A percentile compares a stretch with the other conserved stretches of the same genome.
Conservation (phyloP, 1,140 invertebrate species). For the Orchesella cincta region DNA sequence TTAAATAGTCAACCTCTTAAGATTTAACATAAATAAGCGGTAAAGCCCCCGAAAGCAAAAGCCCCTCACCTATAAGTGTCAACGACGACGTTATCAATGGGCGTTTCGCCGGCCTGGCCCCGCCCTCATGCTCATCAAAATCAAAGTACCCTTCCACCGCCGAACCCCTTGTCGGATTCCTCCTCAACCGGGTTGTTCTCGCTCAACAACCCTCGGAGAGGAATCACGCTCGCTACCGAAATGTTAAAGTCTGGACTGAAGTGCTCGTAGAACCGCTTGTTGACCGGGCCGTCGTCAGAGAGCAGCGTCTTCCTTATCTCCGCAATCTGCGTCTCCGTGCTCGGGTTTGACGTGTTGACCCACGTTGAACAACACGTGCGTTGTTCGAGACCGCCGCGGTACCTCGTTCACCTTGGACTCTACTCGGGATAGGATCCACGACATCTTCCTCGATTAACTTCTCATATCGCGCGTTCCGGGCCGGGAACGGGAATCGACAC, state of each 20-base stretch:
- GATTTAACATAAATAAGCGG: not conserved
- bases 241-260: conserved; percentile 79
- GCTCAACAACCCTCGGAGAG: conserved; percentile 50
- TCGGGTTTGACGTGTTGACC: conserved; percentile 73
- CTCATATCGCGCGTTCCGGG: conserved; percentile 31
- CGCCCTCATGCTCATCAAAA: not conserved
- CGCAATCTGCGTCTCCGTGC: conserved; percentile 74
- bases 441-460: conserved; percentile 58
- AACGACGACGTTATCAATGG: not conserved
- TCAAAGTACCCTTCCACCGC: conserved; percentile 16
- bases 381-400: conserved; percentile 51
- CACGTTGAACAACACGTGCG: conserved; percentile 68
- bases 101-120: not conserved
- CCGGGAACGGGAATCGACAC: conserved; percentile 33
- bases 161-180: not conserved
- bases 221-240: conserved; percentile 59
- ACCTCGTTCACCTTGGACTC: conserved; percentile 32
- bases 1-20: not conserved
- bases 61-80: conserved; percentile 2
- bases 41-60: not conserved
- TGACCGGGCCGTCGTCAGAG: conserved; percentile 58
- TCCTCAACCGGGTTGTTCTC: conserved; percentile 5
- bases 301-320: conserved; percentile 66
- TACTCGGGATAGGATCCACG: conserved; percentile 58
- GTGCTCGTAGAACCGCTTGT: conserved; percentile 66